Conservation (phyloP, 2,113 vertebrate species). For the Coracopsis vasa region DNA sequence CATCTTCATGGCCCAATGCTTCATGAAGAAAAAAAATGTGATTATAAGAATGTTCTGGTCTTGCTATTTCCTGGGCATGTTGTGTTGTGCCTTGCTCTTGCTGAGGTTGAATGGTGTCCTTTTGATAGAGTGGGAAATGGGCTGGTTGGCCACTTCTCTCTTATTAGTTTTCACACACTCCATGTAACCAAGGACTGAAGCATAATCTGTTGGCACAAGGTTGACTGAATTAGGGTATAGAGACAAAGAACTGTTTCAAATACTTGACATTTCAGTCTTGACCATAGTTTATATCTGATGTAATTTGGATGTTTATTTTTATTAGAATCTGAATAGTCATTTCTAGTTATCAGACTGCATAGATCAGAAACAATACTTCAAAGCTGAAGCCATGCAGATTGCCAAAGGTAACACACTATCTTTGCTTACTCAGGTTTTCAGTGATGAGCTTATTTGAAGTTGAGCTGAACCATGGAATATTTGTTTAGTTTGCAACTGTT, state of each 20-base stretch:
- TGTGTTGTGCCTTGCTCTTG: not conserved
- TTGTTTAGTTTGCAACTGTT: slow-evolving; percentile 40
- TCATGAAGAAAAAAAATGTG: not conserved
- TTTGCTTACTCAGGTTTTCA: slow-evolving; percentile 35
- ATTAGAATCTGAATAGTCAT: slow-evolving; percentile 19
- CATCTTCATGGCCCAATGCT: not conserved
- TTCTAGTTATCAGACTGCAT: slow-evolving; percentile 34
- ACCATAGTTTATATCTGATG: not conserved
- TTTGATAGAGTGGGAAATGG: not conserved
- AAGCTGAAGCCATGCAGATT: not conserved
- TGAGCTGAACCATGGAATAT: slow-evolving; percentile 6
- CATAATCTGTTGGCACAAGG: not conserved
- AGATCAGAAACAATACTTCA: slow-evolving; percentile 26
- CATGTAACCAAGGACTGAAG: not conserved
- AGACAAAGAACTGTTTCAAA: not conserved
- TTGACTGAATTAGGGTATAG: not conserved
- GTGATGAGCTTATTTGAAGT: slow-evolving; percentile 6
- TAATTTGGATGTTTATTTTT: slow-evolving; percentile 38
- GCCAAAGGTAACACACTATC: slow-evolving; percentile 46
- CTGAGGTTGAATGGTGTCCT: not conserved
- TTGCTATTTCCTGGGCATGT: not conserved
- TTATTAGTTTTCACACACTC: not conserved
- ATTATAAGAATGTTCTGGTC: not conserved
- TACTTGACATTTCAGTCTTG: not conserved
- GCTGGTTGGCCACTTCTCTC: not conserved